phyloP scores from a whole-genome alignment of 1,140 invertebrate genomes.

The Homarus americanus region DNA sequence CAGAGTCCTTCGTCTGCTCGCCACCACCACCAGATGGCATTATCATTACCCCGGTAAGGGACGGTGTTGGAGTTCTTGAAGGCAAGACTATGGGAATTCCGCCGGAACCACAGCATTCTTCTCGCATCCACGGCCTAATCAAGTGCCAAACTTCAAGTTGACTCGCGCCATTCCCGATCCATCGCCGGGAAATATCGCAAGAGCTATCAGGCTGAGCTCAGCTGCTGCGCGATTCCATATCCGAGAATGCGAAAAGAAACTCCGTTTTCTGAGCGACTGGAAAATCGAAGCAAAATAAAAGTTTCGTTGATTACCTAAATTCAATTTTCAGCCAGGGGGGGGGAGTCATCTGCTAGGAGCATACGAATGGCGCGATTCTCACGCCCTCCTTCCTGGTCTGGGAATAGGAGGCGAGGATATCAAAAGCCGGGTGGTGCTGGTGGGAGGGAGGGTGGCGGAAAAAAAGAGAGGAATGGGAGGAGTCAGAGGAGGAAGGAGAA shows the following conservation, averaged over 20 bases:
- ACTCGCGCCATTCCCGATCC: slow-evolving; percentile 2
- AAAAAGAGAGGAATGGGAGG: not conserved
- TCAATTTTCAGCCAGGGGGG: slow-evolving; percentile 65
- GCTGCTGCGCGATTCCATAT: slow-evolving; percentile 68
- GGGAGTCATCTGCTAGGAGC: slow-evolving; percentile 55
- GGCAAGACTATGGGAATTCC: slow-evolving; percentile 35
- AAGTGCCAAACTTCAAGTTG: slow-evolving; percentile 45
- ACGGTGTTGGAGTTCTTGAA: not conserved
- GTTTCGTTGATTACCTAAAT: slow-evolving; percentile 71
- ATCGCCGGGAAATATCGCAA: slow-evolving; percentile 36
- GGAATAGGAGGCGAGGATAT: not conserved
- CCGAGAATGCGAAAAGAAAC: slow-evolving; percentile 68
- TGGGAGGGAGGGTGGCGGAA: not conserved
- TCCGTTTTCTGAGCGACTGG: slow-evolving; percentile 57
- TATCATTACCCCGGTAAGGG: not conserved
- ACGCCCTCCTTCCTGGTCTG: slow-evolving; percentile 35
- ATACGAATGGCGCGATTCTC: slow-evolving; percentile 64
- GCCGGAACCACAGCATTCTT: slow-evolving; percentile 65
- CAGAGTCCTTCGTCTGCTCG: not conserved
- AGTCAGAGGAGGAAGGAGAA: not conserved
- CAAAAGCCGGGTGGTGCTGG: not conserved
- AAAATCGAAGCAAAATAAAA: slow-evolving; percentile 72
- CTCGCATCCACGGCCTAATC: slow-evolving; percentile 57
- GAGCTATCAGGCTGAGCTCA: slow-evolving; percentile 50
- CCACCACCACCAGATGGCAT: not conserved